Evolutionary conservation across 2,888 invertebrate species (phyloP), one percentile per base, ranked within the genome.

Genomic region (Mongoloraphidia duomilia): DNA sequence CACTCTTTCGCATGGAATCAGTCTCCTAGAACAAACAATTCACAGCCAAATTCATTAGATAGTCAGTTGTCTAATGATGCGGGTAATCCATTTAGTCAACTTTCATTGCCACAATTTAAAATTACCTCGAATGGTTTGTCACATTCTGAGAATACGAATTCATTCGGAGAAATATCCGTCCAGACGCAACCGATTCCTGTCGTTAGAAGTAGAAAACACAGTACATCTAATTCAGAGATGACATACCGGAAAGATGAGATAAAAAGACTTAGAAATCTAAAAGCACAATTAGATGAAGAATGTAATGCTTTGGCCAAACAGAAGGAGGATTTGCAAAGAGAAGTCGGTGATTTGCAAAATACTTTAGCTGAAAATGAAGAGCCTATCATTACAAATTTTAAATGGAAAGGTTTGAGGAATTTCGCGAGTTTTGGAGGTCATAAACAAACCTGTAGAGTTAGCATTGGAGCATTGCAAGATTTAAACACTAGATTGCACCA

Each of bases 241-340:
- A 39, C 47, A 14, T 44, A 52, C 41, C 11, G 26, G 42, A 46
- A 50, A 34, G 50, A 52, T n/a, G 42, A 49, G 35, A 46, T 52
- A 6, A 48, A 46, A 38, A 44, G 50, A 35, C 34, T 52, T 38
- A 43, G 47, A 33, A 46, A 41, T 13, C 50, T 38, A 35, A 52
- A 51, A 14, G 45, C 46, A 34, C 65, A 68, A 12, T 56, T 69
- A 6, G 65, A 62, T 44, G 68, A 69, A 53, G 67, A 66, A 56
- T 63, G 68, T 5, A 65, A 65, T 53, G 64, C 65, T 50, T 60
- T 69, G 47, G 61, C 63, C 13, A 57, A 66, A 52, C 65, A 66
- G 58, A 63, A 68, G 40, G 68, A 69, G 48, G 62, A 65, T 49
- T 58, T 69, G 41, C 62, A 68, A n/a, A 69, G 68, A 67, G 69